A percentile compares a stretch with the other conserved stretches of the same genome.
Evolutionary conservation across 23 tunicate species (phyloP).

Genomic region (Styela clava): DNA sequence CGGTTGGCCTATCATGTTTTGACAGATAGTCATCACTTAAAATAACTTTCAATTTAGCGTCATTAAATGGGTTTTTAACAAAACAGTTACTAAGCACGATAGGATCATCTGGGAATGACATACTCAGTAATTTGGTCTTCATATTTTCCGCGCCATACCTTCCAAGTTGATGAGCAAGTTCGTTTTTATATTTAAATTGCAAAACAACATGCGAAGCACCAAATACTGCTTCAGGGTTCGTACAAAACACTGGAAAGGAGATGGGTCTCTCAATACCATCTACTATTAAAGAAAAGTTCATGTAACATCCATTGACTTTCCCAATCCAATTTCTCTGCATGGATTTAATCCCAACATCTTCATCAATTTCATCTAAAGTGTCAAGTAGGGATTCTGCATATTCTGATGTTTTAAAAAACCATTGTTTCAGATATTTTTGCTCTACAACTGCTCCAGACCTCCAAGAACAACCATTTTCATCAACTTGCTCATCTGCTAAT

Average conservation of each 20-base stretch:
- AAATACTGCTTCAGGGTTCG: conserved; percentile 48
- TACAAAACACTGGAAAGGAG: conserved; percentile 62
- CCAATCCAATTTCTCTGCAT: conserved; percentile 95
- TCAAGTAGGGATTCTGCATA: conserved; percentile 74
- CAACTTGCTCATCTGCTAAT: conserved; percentile 93
- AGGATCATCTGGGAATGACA: background rate
- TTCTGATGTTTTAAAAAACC: conserved; percentile 69
- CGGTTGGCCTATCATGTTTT: conserved; percentile 24
- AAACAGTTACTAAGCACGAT: background rate
- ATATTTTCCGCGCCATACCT: background rate
- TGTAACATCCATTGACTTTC: conserved; percentile 41
- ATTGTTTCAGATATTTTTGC: conserved; percentile 66
- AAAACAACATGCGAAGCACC: conserved; percentile 59
- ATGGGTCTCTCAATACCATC: background rate
- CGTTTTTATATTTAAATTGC: conserved; percentile 21
- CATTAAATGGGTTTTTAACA: conserved; percentile 52
- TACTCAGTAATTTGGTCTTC: background rate
- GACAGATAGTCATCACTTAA: conserved; percentile 37
- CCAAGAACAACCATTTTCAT: conserved; percentile 89
- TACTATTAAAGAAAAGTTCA: conserved; percentile 46
- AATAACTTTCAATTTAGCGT: conserved; percentile 40
- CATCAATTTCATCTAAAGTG: conserved; percentile 54
- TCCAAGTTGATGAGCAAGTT: conserved; percentile 31
- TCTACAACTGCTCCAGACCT: conserved; percentile 84
- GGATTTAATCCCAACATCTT: conserved; percentile 63